phyloP scores from a whole-genome alignment of 2,797 vertebrate species.

The Pseudochromis fuscus region DNA sequence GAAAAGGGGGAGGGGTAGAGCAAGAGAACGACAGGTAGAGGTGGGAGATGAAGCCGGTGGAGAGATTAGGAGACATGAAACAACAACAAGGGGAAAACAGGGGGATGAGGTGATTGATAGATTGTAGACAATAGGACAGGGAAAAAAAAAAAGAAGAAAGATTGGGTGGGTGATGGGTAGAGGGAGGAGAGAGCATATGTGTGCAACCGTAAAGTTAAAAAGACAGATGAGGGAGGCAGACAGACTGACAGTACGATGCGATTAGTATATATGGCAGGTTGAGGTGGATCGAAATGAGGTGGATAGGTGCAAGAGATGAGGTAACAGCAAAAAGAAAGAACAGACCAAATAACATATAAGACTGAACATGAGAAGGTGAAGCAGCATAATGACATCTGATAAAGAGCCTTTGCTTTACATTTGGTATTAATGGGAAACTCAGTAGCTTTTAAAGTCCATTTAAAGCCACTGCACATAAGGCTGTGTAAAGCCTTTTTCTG shows the following conservation, averaged over 20 bases:
- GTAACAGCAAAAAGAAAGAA: background rate
- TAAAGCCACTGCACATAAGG: too few relatives aligned
- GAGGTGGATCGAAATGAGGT: conserved; percentile 12
- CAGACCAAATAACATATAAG: background rate
- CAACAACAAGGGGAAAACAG: conserved; percentile 31
- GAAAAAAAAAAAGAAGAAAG: conserved; percentile 15
- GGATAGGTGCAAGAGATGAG: conserved; percentile 15
- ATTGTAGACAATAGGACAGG: conserved; percentile 20
- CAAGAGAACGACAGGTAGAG: background rate
- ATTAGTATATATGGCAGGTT: conserved; percentile 43
- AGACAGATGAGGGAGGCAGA: conserved; percentile 50
- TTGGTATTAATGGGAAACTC: too few relatives aligned
- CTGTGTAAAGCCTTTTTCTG: too few relatives aligned
- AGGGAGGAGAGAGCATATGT: background rate
- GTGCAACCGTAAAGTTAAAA: conserved; percentile 37
- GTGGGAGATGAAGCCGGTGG: background rate
- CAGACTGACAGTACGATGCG: conserved; percentile 25
- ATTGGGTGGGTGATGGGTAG: conserved; percentile 1
- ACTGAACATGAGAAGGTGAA: background rate
- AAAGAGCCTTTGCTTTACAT: too few relatives aligned
- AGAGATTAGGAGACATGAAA: conserved; percentile 35
- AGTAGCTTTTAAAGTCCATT: too few relatives aligned
- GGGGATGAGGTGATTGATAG: conserved; percentile 50
- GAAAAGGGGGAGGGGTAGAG: background rate
- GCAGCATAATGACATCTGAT: background rate